phyloP scores from a whole-genome alignment of 2,113 vertebrate species.

The Alectura lathami region DNA sequence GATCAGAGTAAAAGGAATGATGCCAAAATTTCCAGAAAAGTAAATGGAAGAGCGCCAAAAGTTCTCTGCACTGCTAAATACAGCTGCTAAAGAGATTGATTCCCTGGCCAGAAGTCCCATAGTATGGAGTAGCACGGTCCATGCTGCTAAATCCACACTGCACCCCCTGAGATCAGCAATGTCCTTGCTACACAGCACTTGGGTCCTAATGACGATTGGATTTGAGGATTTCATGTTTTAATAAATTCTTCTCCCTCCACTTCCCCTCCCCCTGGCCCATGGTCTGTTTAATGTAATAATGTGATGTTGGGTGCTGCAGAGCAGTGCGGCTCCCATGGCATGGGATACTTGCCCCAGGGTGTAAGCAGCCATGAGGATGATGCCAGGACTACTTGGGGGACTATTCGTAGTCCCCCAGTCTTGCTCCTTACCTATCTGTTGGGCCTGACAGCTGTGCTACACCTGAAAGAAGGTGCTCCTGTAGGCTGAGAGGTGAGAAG shows the following conservation, averaged over 20 bases:
- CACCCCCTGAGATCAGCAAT: neutral
- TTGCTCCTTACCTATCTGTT: neutral
- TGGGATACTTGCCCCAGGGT: no score
- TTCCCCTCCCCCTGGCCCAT: neutral
- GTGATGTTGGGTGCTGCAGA: neutral
- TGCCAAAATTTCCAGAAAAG: neutral
- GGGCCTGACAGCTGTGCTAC: neutral
- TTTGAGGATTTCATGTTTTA: neutral
- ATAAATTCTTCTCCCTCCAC: neutral
- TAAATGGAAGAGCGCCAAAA: neutral
- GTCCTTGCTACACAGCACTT: neutral
- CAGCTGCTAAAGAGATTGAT: neutral
- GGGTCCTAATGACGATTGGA: neutral
- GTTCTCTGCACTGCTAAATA: neutral
- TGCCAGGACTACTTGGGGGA: neutral
- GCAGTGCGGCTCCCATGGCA: neutral
- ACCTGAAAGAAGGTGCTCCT: neutral
- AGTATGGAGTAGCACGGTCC: neutral
- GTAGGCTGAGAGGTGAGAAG: neutral
- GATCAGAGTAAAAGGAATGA: neutral
- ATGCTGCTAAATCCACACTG: neutral
- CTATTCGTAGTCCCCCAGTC: neutral
- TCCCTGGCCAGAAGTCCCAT: neutral
- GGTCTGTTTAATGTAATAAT: neutral
- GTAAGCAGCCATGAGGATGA: no score